Evolutionary conservation across 2,888 invertebrate genomes (phyloP).

Genomic region (Cosmopolites sordidus): DNA sequence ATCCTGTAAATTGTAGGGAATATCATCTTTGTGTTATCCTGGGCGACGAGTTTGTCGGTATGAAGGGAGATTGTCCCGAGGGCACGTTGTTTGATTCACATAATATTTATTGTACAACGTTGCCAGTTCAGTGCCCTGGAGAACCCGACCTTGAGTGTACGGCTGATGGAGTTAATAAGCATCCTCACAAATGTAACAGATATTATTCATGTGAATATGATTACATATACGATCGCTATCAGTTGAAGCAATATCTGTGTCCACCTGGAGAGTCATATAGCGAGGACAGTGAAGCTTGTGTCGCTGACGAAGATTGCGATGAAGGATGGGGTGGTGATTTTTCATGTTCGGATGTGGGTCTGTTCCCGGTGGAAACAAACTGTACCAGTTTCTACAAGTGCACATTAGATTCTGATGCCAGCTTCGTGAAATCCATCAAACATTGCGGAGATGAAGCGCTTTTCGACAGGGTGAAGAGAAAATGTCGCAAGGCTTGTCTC

Average conservation of each 20-base stretch:
- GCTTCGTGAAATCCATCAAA: conserved; percentile 44
- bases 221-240: conserved; percentile 51
- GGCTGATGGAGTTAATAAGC: conserved; percentile 50
- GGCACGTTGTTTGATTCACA: conserved; percentile 34
- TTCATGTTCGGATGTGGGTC: conserved; percentile 49
- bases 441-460: conserved; percentile 49
- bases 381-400: conserved; percentile 52
- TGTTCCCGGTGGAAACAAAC: conserved; percentile 46
- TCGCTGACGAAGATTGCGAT: conserved; percentile 50
- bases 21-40: conserved; percentile 39
- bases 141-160: conserved; percentile 34
- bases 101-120: conserved; percentile 34
- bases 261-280: conserved; percentile 47
- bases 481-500: conserved; percentile 37
- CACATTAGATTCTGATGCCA: conserved; percentile 37
- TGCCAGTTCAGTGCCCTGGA: conserved; percentile 39
- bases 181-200: conserved; percentile 51
- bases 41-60: conserved; percentile 30
- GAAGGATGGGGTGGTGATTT: conserved; percentile 32
- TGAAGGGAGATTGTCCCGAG: conserved; percentile 34
- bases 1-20: conserved; percentile 33
- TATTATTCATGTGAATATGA: conserved; percentile 55
- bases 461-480: conserved; percentile 42
- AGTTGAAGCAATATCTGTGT: conserved; percentile 52
- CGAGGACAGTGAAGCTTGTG: conserved; percentile 44